phyloP scores from a whole-genome alignment of 2,888 invertebrate species.

The Rhaphigaster nebulosa region DNA sequence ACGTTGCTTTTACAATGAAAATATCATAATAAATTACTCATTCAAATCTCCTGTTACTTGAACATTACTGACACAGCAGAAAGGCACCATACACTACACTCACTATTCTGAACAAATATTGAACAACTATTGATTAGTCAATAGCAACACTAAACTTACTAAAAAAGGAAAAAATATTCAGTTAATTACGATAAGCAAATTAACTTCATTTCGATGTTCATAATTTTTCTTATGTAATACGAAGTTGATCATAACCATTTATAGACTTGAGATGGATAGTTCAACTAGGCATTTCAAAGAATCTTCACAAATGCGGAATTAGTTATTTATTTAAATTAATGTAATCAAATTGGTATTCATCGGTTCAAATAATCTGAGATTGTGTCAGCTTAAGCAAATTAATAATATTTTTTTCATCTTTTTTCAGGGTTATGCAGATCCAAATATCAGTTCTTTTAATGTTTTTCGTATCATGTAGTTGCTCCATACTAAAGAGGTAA shows the following conservation, averaged over 20 bases:
- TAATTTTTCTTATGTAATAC: no score
- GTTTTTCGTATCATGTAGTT: not conserved
- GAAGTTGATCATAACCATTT: not conserved
- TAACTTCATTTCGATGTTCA: not conserved
- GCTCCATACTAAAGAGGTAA: not conserved
- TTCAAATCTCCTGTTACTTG: no score
- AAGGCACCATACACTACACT: no score
- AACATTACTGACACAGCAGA: no score
- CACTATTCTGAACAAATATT: no score
- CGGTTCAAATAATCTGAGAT: not conserved
- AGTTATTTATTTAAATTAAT: no score
- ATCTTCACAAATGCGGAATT: not conserved
- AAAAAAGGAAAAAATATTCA: no score
- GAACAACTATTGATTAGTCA: no score
- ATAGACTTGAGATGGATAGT: not conserved
- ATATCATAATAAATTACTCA: no score
- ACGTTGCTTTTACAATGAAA: no score
- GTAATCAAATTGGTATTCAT: not conserved
- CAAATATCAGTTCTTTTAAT: not conserved
- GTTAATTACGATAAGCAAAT: not conserved
- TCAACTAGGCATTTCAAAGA: not conserved
- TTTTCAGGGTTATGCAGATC: constrained; percentile 4
- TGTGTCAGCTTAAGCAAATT: not conserved
- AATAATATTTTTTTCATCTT: not conserved
- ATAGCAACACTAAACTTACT: no score